Evolutionary conservation across 1,140 invertebrate species (phyloP), one percentile per base, ranked within the genome.

Genomic region (Cotesia vestalis): DNA sequence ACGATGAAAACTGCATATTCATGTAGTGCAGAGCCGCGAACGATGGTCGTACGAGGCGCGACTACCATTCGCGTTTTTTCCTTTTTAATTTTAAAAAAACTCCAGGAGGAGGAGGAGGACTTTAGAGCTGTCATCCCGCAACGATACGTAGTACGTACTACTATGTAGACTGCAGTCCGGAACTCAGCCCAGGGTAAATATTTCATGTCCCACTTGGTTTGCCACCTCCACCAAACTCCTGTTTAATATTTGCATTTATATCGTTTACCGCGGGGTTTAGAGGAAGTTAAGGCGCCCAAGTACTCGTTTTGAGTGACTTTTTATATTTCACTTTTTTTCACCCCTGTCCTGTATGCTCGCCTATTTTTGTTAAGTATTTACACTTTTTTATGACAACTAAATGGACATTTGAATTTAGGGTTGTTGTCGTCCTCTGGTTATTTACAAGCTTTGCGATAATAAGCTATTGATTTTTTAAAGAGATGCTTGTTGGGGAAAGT

Each of bases 1-100:
- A 84, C 84, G 81, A 79, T 78, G 80, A 78, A 84, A 84, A 84
- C 84, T 87, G 83, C 85, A 87, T 87, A 87, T 87, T 87, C 85
- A 86, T 85, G 82, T 76, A 77, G 72, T 70, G 73, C 76, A 6
- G 40, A 77, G 78, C 74, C 79, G 78, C 74, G 75, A 79, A 77
- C 79, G 78, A 79, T 74, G 78, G 78, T 74, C 69, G 66, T 72
- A 69, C 73, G 77, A 73, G 57, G 69, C 67, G 69, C 79, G 78
- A 77, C 76, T 77, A 76, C 78, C 76, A 78, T 79, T 72, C 64
- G 69, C 77, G 79, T 80, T 71, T 83, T 83, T 77, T 77, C 66
- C 35, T 27, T 62, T n/a, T 11, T 46, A 46, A 46, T 6, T 46
- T 46, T 11, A 46, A 46, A 46, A 46, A 46, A 46, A 46, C 40